Percentiles rank a stretch among this genome's conserved stretches.
phyloP scores from a whole-genome alignment of 2,797 vertebrate species.

The Phyllotis vaccarum region DNA sequence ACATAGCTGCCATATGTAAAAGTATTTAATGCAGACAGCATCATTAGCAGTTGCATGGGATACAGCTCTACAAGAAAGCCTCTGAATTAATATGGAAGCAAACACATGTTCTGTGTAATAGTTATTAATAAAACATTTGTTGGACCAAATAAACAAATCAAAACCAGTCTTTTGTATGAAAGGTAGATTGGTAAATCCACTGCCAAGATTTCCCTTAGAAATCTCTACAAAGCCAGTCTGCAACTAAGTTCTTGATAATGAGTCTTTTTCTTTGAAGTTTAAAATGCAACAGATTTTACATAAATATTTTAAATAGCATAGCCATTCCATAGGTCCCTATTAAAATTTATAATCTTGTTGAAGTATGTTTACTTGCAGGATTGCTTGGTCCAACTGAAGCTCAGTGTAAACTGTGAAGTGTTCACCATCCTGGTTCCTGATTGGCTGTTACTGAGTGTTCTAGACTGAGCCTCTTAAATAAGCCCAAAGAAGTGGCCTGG shows the following conservation, averaged over 20 bases:
- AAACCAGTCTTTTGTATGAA: slow-evolving; percentile 70
- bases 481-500: neutral
- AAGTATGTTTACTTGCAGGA: slow-evolving; percentile 44
- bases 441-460: neutral
- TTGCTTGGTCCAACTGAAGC: neutral
- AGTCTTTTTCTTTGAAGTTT: slow-evolving; percentile 52
- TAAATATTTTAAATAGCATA: slow-evolving; percentile 43
- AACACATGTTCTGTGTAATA: neutral
- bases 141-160: slow-evolving; percentile 69
- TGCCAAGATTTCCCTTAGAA: slow-evolving; percentile 33
- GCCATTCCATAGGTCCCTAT: slow-evolving; percentile 47
- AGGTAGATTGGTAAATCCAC: slow-evolving; percentile 21
- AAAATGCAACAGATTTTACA: slow-evolving; percentile 50
- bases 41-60: neutral
- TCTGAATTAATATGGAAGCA: slow-evolving; percentile 30
- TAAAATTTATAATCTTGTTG: slow-evolving; percentile 18
- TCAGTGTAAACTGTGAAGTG: slow-evolving; percentile 31
- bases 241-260: slow-evolving; percentile 65
- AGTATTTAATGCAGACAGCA: slow-evolving; percentile 31
- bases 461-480: slow-evolving; percentile 41
- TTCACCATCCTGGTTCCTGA: neutral
- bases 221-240: slow-evolving; percentile 51
- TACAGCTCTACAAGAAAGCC: neutral
- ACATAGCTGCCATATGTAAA: neutral
- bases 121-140: slow-evolving; percentile 42